These are phyloP conservation scores for Lordiphosa collinella DNA, from an alignment of 1,140 invertebrate genomes.

Conservation along the genomic window DNA sequence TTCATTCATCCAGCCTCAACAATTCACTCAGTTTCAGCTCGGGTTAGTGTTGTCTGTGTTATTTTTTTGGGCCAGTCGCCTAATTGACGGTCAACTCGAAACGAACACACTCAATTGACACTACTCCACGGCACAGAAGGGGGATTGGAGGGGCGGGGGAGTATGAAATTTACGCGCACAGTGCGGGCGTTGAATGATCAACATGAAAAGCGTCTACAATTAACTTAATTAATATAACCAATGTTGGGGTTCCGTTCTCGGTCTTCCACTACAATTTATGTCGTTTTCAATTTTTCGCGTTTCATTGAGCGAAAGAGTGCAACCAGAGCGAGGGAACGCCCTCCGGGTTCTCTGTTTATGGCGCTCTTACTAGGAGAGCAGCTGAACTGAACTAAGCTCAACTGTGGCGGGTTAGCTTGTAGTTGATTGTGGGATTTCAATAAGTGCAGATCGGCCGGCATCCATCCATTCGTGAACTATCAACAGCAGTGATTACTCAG, in stretches of 20 bases:
- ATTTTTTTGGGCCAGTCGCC: slow-evolving; percentile 21
- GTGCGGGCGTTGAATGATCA: slow-evolving; percentile 60
- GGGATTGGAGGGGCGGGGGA: slow-evolving; percentile 1
- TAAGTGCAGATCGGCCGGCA: slow-evolving; percentile 34
- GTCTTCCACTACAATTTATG: neutral
- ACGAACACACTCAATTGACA: slow-evolving; percentile 49
- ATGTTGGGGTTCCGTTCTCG: slow-evolving; percentile 1
- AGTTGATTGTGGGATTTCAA: slow-evolving; percentile 42
- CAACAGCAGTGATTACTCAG: slow-evolving; percentile 5
- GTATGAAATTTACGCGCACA: slow-evolving; percentile 22
- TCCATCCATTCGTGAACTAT: neutral
- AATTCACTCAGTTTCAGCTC: slow-evolving; percentile 9
- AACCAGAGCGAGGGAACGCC: neutral
- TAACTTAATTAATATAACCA: slow-evolving; percentile 72
- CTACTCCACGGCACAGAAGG: slow-evolving; percentile 28
- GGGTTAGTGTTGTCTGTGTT: neutral
- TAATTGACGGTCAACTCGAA: slow-evolving; percentile 42
- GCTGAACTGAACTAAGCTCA: slow-evolving; percentile 10
- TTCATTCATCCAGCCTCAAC: neutral
- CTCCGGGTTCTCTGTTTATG: slow-evolving; percentile 7
- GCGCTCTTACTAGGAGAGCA: slow-evolving; percentile 7
- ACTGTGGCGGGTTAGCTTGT: slow-evolving; percentile 6
- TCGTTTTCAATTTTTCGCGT: slow-evolving; percentile 2
- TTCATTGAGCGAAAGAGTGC: slow-evolving; percentile 38
- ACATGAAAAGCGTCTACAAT: slow-evolving; percentile 54